phyloP scores from a whole-genome alignment of 2,113 vertebrate species.

The Paratilapia polleni region DNA sequence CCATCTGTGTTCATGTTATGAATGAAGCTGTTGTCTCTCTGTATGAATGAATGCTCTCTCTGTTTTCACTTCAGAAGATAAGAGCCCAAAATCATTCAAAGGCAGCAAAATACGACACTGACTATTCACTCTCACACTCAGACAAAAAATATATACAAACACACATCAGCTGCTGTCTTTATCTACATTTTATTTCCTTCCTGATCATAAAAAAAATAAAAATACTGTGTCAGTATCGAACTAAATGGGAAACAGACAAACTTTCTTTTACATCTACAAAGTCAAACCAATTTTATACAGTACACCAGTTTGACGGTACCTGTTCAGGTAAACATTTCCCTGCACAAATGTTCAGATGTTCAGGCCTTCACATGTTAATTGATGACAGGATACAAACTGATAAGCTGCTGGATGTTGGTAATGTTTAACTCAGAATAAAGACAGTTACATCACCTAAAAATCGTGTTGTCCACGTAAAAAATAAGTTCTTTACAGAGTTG shows the following conservation, averaged over 20 bases:
- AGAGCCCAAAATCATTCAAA: neutral
- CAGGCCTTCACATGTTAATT: neutral
- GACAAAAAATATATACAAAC: neutral
- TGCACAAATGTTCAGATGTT: neutral
- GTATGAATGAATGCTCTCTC: conserved; percentile 4
- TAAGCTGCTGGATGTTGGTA: neutral
- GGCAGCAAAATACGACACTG: neutral
- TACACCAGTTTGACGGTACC: neutral
- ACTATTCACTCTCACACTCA: neutral
- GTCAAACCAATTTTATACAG: neutral
- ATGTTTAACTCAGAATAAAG: neutral
- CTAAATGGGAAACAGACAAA: too few relatives aligned
- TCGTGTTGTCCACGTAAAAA: neutral
- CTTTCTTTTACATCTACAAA: neutral
- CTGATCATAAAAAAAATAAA: neutral
- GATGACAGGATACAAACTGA: neutral
- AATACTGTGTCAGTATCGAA: accelerated
- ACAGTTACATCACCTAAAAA: neutral
- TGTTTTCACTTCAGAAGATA: conserved; percentile 7
- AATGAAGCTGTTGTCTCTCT: neutral
- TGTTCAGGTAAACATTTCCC: neutral
- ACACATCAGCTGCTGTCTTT: neutral
- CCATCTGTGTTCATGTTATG: neutral
- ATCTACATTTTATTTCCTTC: neutral
- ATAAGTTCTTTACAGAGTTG: accelerated